Percentiles rank a stretch among this genome's conserved stretches.
Conservation (phyloP, 2,888 invertebrate species). For the Xylota segnis region DNA sequence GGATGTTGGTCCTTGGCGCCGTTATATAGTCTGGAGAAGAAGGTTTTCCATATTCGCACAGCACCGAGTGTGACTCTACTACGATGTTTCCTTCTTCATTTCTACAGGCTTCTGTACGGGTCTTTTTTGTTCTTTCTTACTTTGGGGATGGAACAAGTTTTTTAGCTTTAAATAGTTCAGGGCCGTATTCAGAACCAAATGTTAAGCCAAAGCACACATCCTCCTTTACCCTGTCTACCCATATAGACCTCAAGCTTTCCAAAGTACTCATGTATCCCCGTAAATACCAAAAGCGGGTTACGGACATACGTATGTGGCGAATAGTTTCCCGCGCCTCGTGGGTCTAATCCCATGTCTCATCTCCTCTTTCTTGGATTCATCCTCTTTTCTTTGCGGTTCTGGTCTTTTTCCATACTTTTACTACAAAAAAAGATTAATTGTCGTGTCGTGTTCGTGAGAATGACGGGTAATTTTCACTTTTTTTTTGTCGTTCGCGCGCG, state of each 20-base stretch:
- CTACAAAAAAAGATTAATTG: conserved; percentile 69
- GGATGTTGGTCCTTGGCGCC: too few relatives aligned
- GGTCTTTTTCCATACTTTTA: conserved; percentile 10
- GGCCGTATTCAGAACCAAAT: background rate
- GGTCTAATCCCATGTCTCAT: conserved; percentile 58
- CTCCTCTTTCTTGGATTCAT: conserved; percentile 8
- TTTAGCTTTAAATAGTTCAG: background rate
- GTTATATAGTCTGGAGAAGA: too few relatives aligned
- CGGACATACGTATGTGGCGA: conserved; percentile 35
- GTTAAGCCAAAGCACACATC: background rate
- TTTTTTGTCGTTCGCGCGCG: conserved; percentile 42
- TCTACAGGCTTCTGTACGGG: too few relatives aligned
- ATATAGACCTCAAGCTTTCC: conserved; percentile 54
- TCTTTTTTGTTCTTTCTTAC: too few relatives aligned
- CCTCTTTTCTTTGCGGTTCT: conserved; percentile 19
- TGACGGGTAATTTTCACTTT: conserved; percentile 73
- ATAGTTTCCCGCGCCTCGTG: conserved; percentile 58
- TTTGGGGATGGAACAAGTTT: too few relatives aligned
- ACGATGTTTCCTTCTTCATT: too few relatives aligned
- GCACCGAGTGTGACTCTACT: too few relatives aligned
- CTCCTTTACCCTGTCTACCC: conserved; percentile 41
- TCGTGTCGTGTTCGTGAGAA: conserved; percentile 69
- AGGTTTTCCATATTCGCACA: too few relatives aligned
- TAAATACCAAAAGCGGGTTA: conserved; percentile 27
- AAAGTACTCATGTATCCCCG: conserved; percentile 27